These are phyloP conservation scores for Halcyon malimbica DNA, from an alignment of 2,113 vertebrate species.

Conservation along the genomic window DNA sequence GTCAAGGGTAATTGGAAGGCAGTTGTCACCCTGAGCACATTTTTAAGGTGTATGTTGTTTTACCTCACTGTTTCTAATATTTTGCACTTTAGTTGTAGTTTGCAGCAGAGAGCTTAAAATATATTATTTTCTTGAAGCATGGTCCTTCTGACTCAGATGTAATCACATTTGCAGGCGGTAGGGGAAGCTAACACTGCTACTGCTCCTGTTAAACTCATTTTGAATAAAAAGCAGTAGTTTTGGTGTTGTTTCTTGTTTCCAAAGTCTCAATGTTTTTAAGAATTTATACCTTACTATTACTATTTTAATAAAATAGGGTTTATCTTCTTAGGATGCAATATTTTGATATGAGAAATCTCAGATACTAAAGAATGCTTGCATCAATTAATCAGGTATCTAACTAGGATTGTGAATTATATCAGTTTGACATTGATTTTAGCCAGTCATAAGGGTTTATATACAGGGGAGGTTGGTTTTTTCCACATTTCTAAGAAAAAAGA, in stretches of 20 bases:
- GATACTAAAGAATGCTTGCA: not conserved
- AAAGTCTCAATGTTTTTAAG: not conserved
- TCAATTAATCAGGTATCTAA: not conserved
- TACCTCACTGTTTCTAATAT: not conserved
- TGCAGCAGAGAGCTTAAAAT: not conserved
- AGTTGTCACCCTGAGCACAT: not conserved
- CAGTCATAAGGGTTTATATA: not conserved
- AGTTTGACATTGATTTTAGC: not conserved
- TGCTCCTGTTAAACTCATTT: not conserved
- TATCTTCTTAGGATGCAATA: not conserved
- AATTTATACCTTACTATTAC: not conserved
- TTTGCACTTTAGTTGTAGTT: not conserved
- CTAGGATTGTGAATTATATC: not conserved
- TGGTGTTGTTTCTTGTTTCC: not conserved
- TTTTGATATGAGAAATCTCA: not conserved
- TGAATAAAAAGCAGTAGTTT: not conserved
- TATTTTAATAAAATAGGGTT: not conserved
- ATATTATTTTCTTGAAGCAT: not conserved
- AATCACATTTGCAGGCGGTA: not conserved
- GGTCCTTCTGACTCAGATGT: not conserved
- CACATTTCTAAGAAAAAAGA: not conserved
- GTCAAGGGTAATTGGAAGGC: not conserved
- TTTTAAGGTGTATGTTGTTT: not conserved
- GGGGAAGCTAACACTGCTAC: not conserved
- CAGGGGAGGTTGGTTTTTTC: not conserved